Evolutionary conservation across 2,797 vertebrate species (phyloP).

Genomic region (Gambusia yucatana): DNA sequence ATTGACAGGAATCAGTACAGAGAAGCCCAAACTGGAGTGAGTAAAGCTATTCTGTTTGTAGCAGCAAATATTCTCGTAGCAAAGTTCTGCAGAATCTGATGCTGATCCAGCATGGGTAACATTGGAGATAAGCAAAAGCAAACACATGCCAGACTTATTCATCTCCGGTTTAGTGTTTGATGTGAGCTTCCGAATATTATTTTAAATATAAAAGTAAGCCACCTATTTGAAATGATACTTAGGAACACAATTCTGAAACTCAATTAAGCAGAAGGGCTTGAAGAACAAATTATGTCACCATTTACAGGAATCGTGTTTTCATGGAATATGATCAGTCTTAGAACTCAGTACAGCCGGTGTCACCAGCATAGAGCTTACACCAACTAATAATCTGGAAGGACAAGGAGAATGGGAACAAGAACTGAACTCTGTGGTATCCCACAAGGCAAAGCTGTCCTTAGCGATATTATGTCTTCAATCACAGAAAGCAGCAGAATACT

Average conservation of each 20-base stretch:
- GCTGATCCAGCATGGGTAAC: not conserved
- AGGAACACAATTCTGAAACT: not conserved
- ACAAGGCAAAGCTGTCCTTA: not conserved
- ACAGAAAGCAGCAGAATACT: not conserved
- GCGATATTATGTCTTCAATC: not conserved
- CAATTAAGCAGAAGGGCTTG: not conserved
- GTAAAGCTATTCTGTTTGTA: not conserved
- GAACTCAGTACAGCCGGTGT: not conserved
- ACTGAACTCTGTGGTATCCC: not conserved
- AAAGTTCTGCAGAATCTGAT: not conserved
- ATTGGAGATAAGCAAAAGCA: not conserved
- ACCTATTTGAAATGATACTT: not conserved
- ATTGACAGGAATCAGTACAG: not conserved
- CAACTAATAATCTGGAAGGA: not conserved
- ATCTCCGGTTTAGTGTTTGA: not conserved
- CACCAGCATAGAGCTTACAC: not conserved
- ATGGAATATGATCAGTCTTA: not conserved
- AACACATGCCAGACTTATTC: not conserved
- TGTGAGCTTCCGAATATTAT: not conserved
- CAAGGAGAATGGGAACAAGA: not conserved
- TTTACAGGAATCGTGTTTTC: not conserved
- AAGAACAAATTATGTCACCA: not conserved
- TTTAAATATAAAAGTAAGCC: not conserved
- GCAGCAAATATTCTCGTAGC: not conserved
- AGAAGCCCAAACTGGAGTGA: not conserved